phyloP scores from a whole-genome alignment of 2,797 vertebrate species.

The Lutjanus argentimaculatus region DNA sequence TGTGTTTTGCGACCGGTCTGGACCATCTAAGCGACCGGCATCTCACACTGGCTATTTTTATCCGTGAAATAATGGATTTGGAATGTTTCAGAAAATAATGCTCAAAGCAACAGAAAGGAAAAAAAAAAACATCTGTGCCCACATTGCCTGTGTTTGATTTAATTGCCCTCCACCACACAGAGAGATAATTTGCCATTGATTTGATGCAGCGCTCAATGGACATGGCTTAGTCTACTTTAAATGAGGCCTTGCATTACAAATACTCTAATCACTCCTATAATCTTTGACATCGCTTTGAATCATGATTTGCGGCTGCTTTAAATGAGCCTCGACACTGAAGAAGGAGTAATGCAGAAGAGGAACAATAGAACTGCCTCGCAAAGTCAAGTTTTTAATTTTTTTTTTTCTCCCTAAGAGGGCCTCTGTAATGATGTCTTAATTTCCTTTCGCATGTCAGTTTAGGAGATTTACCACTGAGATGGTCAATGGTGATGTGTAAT shows the following conservation, averaged over 20 bases:
- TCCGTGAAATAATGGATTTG: conserved; percentile 42
- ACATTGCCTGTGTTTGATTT: conserved; percentile 43
- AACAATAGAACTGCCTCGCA: conserved; percentile 26
- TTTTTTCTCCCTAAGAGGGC: background rate
- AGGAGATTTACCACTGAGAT: conserved; percentile 64
- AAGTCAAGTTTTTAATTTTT: conserved; percentile 38
- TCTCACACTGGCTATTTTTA: conserved; percentile 59
- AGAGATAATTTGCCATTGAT: conserved; percentile 47
- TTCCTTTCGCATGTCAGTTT: conserved; percentile 69
- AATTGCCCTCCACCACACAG: conserved; percentile 35
- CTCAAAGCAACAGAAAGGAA: conserved; percentile 11
- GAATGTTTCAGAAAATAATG: conserved; percentile 48
- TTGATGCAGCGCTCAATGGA: conserved; percentile 27
- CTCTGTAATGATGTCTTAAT: conserved; percentile 67
- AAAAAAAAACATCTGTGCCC: conserved; percentile 26
- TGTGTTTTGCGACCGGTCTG: background rate
- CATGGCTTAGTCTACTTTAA: conserved; percentile 48
- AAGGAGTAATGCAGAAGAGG: conserved; percentile 20
- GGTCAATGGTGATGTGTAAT: conserved; percentile 74
- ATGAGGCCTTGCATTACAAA: conserved; percentile 62
- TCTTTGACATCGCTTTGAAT: conserved; percentile 52
- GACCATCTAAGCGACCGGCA: conserved; percentile 9
- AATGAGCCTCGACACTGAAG: conserved; percentile 42
- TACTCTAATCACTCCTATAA: conserved; percentile 52
- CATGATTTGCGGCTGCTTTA: conserved; percentile 41